phyloP scores from a whole-genome alignment of 2,797 vertebrate species.

The Acipenser transmontanus region DNA sequence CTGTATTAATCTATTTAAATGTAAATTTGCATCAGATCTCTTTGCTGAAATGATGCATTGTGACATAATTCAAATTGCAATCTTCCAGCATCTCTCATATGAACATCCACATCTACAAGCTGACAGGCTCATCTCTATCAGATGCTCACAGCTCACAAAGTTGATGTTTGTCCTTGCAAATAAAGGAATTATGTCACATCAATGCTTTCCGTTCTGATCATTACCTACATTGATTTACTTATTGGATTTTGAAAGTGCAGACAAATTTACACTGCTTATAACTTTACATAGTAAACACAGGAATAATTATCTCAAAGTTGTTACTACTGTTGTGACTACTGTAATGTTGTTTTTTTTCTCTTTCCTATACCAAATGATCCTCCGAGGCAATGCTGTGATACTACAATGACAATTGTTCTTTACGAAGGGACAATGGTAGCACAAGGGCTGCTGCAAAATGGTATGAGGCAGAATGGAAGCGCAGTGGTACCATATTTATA shows the following conservation, averaged over 20 bases:
- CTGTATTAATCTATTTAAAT: slow-evolving; percentile 9
- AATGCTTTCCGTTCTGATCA: not conserved
- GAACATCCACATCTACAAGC: not conserved
- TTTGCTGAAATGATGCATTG: not conserved
- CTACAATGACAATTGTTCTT: too few relatives aligned
- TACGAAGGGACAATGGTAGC: too few relatives aligned
- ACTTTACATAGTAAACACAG: not conserved
- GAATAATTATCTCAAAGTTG: not conserved
- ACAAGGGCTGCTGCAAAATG: too few relatives aligned
- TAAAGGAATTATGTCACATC: not conserved
- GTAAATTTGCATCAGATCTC: slow-evolving; percentile 7
- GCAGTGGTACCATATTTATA: too few relatives aligned
- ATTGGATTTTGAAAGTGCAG: not conserved
- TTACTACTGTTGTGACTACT: too few relatives aligned
- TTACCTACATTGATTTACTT: not conserved
- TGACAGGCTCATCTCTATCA: slow-evolving; percentile 9
- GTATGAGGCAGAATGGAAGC: too few relatives aligned
- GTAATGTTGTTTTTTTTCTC: too few relatives aligned
- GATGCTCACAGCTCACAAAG: not conserved
- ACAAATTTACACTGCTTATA: not conserved
- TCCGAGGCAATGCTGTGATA: too few relatives aligned
- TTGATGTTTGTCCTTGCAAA: not conserved
- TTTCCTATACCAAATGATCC: too few relatives aligned
- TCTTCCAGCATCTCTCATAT: slow-evolving; percentile 3
- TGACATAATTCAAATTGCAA: slow-evolving; percentile 1